A percentile compares a stretch with the other conserved stretches of the same genome.
phyloP scores from a whole-genome alignment of 2,113 vertebrate species.

The Typhlomys cinereus region DNA sequence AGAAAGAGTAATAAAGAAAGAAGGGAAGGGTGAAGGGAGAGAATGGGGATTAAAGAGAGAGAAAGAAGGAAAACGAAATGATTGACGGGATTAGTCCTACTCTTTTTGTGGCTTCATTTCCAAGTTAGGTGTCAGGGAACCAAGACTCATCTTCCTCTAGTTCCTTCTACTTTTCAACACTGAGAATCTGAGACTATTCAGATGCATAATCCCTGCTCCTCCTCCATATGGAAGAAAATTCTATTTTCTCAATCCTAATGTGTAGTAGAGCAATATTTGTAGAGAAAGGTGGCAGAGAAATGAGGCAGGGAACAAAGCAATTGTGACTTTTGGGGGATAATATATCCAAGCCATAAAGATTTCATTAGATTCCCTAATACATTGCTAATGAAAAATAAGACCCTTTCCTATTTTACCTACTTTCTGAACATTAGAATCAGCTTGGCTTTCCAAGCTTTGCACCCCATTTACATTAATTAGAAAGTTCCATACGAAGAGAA shows the following conservation, averaged over 20 bases:
- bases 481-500: slow-evolving; percentile 87
- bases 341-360: slow-evolving; percentile 85
- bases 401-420: slow-evolving; percentile 85
- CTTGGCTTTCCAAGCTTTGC: slow-evolving; percentile 84
- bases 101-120: background rate
- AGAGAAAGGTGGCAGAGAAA: slow-evolving; percentile 74
- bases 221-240: slow-evolving; percentile 1
- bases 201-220: slow-evolving; percentile 33
- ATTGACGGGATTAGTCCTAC: background rate
- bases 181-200: background rate
- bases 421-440: slow-evolving; percentile 86
- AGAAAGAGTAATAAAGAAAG: background rate
- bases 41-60: background rate
- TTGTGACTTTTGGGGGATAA: slow-evolving; percentile 78
- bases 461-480: slow-evolving; percentile 90
- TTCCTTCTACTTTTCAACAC: background rate
- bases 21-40: background rate
- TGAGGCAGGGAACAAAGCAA: slow-evolving; percentile 82
- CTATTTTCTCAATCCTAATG: slow-evolving; percentile 51
- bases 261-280: slow-evolving; percentile 60
- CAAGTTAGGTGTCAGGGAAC: background rate
- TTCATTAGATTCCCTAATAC: slow-evolving; percentile 87
- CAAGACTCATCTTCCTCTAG: background rate
- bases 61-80: background rate
- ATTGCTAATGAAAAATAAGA: slow-evolving; percentile 87